Base-by-base conservation (phyloP, 2,888 invertebrate genomes). In the Diaprepes abbreviatus region DNA sequence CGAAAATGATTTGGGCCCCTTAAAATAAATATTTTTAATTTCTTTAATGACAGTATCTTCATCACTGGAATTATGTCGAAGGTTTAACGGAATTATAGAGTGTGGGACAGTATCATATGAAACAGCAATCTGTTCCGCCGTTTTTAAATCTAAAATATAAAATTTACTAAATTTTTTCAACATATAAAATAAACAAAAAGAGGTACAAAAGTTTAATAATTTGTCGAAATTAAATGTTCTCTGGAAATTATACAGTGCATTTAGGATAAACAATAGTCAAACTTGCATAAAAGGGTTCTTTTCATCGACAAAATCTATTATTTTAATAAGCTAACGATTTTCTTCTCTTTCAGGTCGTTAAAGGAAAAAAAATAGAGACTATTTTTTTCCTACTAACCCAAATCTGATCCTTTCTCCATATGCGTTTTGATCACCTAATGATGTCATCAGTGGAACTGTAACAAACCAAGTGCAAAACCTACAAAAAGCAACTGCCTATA, bases 1-100 rank as follows among this genome's bases (percentile, higher is more conserved):
- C 12, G 12, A 6, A 36, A 36, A 36, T 36, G 12, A 12, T 36
- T 36, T n/a, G 3, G 36, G 3, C 67, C 52, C 59, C 5, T 14
- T 16, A 7, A 59, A 43, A 43, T 59, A 59, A 12, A 43, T 43
- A 24, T 40, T 16, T 24, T 36, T 21, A 10, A 59, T 59, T 12
- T 31, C 16, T 31, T 14, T 33, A 14, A 33, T 7, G 6, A 33
- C 52, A 1, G 17, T 33, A 12, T n/a, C 33, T n/a, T 52, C 9
- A 33, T 52, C 52, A 5, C 31, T 52, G 6, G 31, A 52, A 16
- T 52, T 52, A n/a, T 28, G 52, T 6, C 31, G 31, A 5, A 52
- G 17, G 16, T 52, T 17, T 31, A 3, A 7, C 1, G 52, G 52
- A 16, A 52, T 33, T n/a, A 52, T 31, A 5, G 1, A 2, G 14